Evolutionary conservation across 2,797 vertebrate species (phyloP).

Genomic region (Fratercula arctica): DNA sequence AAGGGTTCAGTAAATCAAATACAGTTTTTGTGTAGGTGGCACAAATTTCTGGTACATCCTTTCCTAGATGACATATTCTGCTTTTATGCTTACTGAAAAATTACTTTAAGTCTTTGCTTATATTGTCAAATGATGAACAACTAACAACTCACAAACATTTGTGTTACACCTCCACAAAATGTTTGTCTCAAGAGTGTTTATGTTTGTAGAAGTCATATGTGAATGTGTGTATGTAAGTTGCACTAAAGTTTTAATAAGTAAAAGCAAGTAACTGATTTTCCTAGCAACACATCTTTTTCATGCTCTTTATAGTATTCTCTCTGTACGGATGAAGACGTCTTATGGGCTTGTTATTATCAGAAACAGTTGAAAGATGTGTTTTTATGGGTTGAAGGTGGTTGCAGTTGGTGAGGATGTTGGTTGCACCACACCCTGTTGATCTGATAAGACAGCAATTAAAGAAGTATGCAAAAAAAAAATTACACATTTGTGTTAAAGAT

Average conservation of each 20-base stretch:
- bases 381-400: neutral
- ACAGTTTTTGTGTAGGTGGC: neutral
- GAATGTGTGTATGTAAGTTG: neutral
- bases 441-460: conserved; percentile 69
- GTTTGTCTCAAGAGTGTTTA: neutral
- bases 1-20: neutral
- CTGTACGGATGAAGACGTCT: neutral
- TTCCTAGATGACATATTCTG: neutral
- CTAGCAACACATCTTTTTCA: neutral
- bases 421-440: conserved; percentile 73
- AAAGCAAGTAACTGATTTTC: neutral
- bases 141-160: neutral
- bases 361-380: neutral
- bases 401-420: conserved; percentile 57
- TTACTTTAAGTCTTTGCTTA: neutral
- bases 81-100: neutral
- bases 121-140: neutral
- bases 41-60: neutral
- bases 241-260: neutral
- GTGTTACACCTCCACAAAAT: neutral
- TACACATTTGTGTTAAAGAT: neutral
- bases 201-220: neutral
- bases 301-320: neutral
- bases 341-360: neutral
- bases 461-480: neutral